Percentiles rank a stretch among this genome's conserved stretches.
phyloP scores from a whole-genome alignment of 2,113 vertebrate species.

The Mionectes macconnelli region DNA sequence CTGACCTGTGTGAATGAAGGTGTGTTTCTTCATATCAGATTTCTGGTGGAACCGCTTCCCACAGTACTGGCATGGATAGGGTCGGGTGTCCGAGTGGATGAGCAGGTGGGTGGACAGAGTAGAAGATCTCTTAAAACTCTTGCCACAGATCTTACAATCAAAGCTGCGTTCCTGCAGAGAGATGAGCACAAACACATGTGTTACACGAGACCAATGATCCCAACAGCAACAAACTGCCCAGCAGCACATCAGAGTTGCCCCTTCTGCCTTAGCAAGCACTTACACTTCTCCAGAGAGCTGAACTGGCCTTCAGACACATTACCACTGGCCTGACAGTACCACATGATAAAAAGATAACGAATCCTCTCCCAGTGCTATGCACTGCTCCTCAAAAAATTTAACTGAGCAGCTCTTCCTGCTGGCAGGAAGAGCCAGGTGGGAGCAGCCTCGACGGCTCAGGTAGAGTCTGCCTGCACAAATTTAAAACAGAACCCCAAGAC shows the following conservation, averaged over 20 bases:
- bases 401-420: neutral
- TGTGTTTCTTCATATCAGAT: constrained; percentile 99
- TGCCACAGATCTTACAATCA: constrained; percentile 98
- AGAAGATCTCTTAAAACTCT: constrained; percentile 97
- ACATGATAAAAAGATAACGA: neutral
- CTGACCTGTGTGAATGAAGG: constrained; percentile 97
- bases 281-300: neutral
- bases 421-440: neutral
- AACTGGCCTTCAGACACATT: neutral
- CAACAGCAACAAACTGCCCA: neutral
- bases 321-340: neutral
- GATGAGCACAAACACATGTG: neutral
- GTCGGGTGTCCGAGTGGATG: constrained; percentile 96
- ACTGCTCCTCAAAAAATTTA: neutral
- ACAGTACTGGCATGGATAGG: constrained; percentile 97
- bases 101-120: constrained; percentile 96
- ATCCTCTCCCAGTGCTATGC: neutral
- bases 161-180: constrained; percentile 91
- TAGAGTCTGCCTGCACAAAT: neutral
- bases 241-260: neutral
- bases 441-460: fast-evolving
- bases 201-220: neutral
- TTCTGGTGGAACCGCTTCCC: constrained; percentile 99
- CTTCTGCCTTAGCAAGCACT: neutral
- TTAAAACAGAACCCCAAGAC: neutral